Percentiles rank a stretch among this genome's conserved stretches.
phyloP scores from a whole-genome alignment of 1,140 invertebrate species.

The Oncopeltus fasciatus region DNA sequence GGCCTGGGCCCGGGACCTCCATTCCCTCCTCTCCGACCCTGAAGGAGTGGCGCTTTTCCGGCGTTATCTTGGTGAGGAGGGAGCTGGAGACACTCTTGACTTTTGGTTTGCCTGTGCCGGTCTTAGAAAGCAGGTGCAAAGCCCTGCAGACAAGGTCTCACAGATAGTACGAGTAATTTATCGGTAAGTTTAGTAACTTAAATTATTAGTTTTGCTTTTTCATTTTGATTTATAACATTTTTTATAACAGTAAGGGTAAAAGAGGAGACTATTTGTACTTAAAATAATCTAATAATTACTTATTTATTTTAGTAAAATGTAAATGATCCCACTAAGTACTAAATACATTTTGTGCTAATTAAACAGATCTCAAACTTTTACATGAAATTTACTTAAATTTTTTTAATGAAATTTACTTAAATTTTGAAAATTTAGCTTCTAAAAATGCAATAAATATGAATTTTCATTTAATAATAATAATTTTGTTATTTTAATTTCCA shows the following conservation, averaged over 20 bases:
- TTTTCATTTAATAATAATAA: too few species aligned
- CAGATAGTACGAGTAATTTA: constrained; percentile 69
- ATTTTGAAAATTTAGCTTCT: too few species aligned
- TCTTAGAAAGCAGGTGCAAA: constrained; percentile 50
- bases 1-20: constrained; percentile 72
- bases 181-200: constrained; percentile 37
- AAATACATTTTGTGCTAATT: too few species aligned
- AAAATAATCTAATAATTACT: too few species aligned
- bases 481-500: too few species aligned
- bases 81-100: constrained; percentile 61
- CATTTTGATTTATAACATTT: not conserved
- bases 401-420: too few species aligned
- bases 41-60: constrained; percentile 75
- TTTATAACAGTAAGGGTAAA: not conserved
- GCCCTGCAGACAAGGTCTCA: constrained; percentile 51
- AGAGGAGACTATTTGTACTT: too few species aligned
- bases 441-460: too few species aligned
- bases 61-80: constrained; percentile 66
- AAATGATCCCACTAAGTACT: too few species aligned
- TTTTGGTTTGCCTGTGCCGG: constrained; percentile 89
- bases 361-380: too few species aligned
- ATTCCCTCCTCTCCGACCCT: constrained; percentile 63
- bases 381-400: too few species aligned
- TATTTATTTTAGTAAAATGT: too few species aligned
- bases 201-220: not conserved